Percentiles rank a stretch among this genome's conserved stretches.
These are phyloP conservation scores for Aldrovandia affinis DNA, from an alignment of 2,797 vertebrate species.

Conservation along the genomic window DNA sequence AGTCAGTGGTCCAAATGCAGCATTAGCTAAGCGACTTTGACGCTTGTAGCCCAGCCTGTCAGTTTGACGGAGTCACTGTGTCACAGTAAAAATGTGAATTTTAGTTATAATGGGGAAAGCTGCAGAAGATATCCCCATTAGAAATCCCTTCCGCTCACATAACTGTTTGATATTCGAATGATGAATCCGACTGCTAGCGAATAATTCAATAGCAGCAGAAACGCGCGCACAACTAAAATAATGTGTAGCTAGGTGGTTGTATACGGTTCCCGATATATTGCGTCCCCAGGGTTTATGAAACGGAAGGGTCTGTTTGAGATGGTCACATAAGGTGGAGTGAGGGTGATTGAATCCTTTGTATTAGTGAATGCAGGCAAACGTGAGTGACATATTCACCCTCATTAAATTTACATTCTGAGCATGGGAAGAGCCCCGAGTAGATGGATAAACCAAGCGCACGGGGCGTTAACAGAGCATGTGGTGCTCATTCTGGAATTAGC, in stretches of 20 bases:
- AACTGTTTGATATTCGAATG: background rate
- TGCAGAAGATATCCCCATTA: background rate
- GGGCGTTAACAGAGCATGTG: background rate
- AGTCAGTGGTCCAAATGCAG: background rate
- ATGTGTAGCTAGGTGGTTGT: background rate
- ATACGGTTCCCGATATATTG: background rate
- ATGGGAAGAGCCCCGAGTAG: background rate
- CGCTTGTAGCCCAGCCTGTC: background rate
- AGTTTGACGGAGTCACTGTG: background rate
- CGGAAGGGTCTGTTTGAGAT: background rate
- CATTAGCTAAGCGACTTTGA: background rate
- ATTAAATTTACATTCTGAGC: slow-evolving; percentile 1
- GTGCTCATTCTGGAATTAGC: background rate
- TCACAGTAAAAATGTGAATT: background rate
- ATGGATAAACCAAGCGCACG: background rate
- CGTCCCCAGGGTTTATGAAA: background rate
- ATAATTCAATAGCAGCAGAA: too few species aligned
- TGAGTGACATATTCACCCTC: slow-evolving; percentile 15
- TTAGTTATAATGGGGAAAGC: slow-evolving; percentile 1
- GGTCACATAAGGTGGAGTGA: background rate
- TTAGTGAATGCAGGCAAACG: background rate
- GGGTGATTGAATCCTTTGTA: background rate
- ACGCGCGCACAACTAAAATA: too few species aligned
- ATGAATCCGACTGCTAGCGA: background rate
- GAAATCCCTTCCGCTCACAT: background rate